Base-by-base conservation (phyloP, 2,888 invertebrate genomes). In the Euplagia quadripunctaria region DNA sequence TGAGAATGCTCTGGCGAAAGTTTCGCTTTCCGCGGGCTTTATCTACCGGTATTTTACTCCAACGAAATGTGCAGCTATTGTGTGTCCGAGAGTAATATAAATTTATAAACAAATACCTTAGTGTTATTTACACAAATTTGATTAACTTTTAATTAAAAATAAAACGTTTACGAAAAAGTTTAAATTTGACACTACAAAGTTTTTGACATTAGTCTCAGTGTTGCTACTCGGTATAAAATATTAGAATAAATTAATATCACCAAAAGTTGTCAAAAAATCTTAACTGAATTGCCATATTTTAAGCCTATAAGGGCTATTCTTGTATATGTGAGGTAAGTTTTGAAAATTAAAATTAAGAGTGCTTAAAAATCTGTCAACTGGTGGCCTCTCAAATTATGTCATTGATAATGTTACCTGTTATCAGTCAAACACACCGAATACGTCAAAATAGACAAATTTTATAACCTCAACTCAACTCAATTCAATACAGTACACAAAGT, bases 1-100 rank as follows among this genome's bases (percentile, higher is more conserved):
- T 73, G 69, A 72, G 67, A 76, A 72, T 69, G 76, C 31, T 81
- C 66, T 46, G 82, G 79, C 70, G 82, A 85, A 85, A 87, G 83
- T 88, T 87, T 87, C 78, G 85, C 86, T 88, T 84, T 78, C 73
- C 81, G 80, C 87, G 89, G 90, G 89, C 90, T 65, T 68, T 72
- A 70, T 20, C 41, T 46, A 20, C 11, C 55, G n/a, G 55, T 55
- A 55, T 68, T 42, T n/a, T 42, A 51, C 9, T 66, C 4, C 7
- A n/a, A 68, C 16, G 17, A 42, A 66, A 66, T 55, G n/a, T n/a
- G n/a, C n/a, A 55, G 5, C 7, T 61, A 17, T 46, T 41, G 31
- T 31, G 31, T 14, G 46, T 9, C 9, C 6, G 17, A 69, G 61
- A 41, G 9, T 16, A 46, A 69, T 68, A 16, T 52, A 67, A 41